These are phyloP conservation scores for Acanthurus lineatus DNA, from an alignment of 2,797 vertebrate genomes.

Conservation along the genomic window DNA sequence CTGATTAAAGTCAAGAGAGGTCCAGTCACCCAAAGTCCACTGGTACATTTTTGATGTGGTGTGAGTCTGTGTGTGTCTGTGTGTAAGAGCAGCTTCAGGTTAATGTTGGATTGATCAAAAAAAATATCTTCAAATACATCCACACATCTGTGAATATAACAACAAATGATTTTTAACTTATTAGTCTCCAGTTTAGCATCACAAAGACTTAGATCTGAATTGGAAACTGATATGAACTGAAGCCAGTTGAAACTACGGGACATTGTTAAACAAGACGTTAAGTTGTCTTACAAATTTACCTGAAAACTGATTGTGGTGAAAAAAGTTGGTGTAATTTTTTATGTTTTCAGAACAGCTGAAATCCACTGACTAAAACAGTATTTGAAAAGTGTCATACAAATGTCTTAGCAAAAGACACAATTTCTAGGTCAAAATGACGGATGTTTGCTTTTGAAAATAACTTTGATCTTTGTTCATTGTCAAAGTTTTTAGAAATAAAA, in stretches of 20 bases:
- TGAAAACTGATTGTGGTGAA: neutral
- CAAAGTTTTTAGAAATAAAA: neutral
- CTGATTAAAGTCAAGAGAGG: constrained; percentile 13
- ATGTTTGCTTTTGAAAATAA: neutral
- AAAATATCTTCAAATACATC: constrained; percentile 14
- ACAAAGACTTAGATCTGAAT: neutral
- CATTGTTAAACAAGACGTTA: neutral
- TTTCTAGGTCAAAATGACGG: neutral
- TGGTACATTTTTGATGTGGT: constrained; percentile 18
- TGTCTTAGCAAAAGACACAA: neutral
- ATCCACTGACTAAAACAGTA: neutral
- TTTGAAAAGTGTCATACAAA: neutral
- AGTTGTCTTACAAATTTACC: neutral
- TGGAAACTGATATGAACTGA: neutral
- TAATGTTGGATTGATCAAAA: constrained; percentile 23
- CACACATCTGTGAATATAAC: constrained; percentile 19
- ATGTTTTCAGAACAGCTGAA: constrained; percentile 2
- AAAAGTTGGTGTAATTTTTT: neutral
- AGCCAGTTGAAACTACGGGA: neutral
- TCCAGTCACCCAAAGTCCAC: constrained; percentile 21
- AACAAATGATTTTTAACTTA: constrained; percentile 16
- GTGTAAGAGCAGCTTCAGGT: neutral
- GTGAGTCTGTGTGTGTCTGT: neutral
- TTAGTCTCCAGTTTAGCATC: neutral
- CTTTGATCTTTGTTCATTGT: neutral